A percentile compares a stretch with the other conserved stretches of the same genome.
phyloP scores from a whole-genome alignment of 2,888 invertebrate genomes.

The Operophtera brumata region DNA sequence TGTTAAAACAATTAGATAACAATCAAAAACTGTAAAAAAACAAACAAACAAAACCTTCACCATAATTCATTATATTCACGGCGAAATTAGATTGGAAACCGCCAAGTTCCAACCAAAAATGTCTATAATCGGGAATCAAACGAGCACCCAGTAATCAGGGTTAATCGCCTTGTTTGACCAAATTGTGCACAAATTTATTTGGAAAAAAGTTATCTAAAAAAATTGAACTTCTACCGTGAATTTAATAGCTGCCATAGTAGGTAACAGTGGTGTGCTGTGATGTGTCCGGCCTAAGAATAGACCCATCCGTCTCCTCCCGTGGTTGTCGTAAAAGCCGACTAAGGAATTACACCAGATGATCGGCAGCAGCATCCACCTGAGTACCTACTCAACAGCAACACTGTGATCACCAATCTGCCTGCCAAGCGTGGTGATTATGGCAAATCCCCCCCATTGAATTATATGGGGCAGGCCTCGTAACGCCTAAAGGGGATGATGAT shows the following conservation, averaged over 20 bases:
- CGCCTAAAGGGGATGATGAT: too few relatives aligned
- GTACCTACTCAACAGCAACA: too few relatives aligned
- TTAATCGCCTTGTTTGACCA: slow-evolving; percentile 67
- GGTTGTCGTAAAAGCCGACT: too few relatives aligned
- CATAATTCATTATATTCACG: slow-evolving; percentile 69
- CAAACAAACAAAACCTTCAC: slow-evolving; percentile 48
- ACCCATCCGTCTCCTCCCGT: too few relatives aligned
- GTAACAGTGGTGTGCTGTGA: too few relatives aligned
- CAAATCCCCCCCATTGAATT: too few relatives aligned
- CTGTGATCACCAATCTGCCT: too few relatives aligned
- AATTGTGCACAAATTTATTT: slow-evolving; percentile 45
- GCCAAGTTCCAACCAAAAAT: slow-evolving; percentile 64
- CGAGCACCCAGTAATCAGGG: slow-evolving; percentile 67
- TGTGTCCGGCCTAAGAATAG: too few relatives aligned
- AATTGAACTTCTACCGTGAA: neutral
- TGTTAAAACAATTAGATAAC: neutral
- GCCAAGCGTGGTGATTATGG: too few relatives aligned
- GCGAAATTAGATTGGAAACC: slow-evolving; percentile 56
- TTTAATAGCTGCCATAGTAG: neutral
- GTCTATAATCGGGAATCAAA: slow-evolving; percentile 72
- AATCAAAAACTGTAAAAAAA: slow-evolving; percentile 38
- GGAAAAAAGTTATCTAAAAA: slow-evolving; percentile 33
- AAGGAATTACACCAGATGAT: too few relatives aligned
- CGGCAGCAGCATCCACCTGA: too few relatives aligned
- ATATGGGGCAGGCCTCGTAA: too few relatives aligned